A percentile compares a stretch with the other conserved stretches of the same genome.
Evolutionary conservation across 2,797 vertebrate genomes (phyloP).

Genomic region (Decapterus maruadsi): DNA sequence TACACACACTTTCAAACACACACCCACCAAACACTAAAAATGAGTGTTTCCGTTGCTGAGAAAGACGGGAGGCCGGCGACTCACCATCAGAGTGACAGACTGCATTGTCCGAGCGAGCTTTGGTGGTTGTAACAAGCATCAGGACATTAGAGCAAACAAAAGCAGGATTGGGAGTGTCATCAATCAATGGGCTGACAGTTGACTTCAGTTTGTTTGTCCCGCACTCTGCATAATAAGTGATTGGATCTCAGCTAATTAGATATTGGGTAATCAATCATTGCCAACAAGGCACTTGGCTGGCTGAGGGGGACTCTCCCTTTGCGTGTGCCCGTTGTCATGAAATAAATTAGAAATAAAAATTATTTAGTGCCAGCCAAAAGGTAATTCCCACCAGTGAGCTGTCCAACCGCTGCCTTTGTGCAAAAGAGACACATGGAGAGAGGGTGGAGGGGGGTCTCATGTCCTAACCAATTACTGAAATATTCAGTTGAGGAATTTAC

Average conservation of each 20-base stretch:
- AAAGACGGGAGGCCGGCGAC: conserved; percentile 83
- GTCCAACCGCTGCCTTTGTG: conserved; percentile 76
- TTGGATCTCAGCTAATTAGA: conserved; percentile 99
- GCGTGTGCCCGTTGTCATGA: conserved; percentile 85
- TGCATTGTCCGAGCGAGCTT: conserved; percentile 93
- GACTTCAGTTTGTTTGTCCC: conserved; percentile 99
- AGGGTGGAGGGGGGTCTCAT: conserved; percentile 51
- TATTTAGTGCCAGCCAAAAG: conserved; percentile 83
- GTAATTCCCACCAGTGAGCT: conserved; percentile 83
- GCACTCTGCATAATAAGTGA: conserved; percentile 99
- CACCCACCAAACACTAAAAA: conserved; percentile 49
- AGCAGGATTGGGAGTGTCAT: conserved; percentile 96
- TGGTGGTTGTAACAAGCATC: conserved; percentile 98
- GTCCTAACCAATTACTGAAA: conserved; percentile 84
- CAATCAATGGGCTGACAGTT: conserved; percentile 97
- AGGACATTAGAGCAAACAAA: conserved; percentile 97
- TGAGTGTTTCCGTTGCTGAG: conserved; percentile 71
- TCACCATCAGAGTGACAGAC: conserved; percentile 92
- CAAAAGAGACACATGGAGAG: conserved; percentile 75
- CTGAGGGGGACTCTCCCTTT: conserved; percentile 87
- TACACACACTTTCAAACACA: conserved; percentile 37
- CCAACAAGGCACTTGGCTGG: conserved; percentile 96
- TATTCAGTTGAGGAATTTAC: conserved; percentile 83
- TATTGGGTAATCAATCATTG: conserved; percentile 99
- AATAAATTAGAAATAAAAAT: conserved; percentile 86